Base-by-base conservation (phyloP, 2,113 vertebrate species). In the Ondatra zibethicus region DNA sequence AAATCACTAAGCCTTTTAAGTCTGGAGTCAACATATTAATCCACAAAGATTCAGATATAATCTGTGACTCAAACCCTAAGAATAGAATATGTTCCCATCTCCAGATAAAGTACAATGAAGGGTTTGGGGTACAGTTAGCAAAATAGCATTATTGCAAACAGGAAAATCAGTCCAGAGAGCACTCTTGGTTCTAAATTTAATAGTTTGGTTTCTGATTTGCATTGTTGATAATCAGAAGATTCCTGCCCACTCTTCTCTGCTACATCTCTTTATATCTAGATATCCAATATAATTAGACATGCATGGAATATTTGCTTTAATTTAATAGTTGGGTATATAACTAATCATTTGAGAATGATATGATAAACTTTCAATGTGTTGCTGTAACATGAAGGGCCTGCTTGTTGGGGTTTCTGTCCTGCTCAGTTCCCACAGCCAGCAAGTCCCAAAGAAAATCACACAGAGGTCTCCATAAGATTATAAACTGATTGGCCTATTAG, bases 221-320 rank as follows among this genome's bases (percentile, higher is more conserved):
- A 50, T 6, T 50, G 31, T 11, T 65, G 4, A 39, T 75, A n/a
- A 7, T 61, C 36, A 47, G 5, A 21, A 52, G 19, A 27, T 72
- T 73, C 6, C 11, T 0, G 29, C 2, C 14, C 27, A 1, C 36
- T 19, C 1, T 8, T 0, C 5, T 52, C 13, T 25, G 21, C 7
- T 52, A 29, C 1, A 11, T 17, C 23, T 5, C 39, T 78, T 88
- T 66, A 58, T 81, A 75, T 55, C 31, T 93, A 25, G 25, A 19
- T n/a, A 33, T 8, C 23, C 21, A 29, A 10, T 39, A 66, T 63
- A 73, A 21, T 17, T 52, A 82, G 33, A 65, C 52, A 82, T 77
- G 4, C 52, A 82, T 77, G 4, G 17, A 50, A 0, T 50, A 61
- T 72, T 72, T 72, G 11, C 8, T 31, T 63, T 88, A 72, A 82